phyloP scores from a whole-genome alignment of 2,113 vertebrate genomes.

The Craseonycteris thonglongyai region DNA sequence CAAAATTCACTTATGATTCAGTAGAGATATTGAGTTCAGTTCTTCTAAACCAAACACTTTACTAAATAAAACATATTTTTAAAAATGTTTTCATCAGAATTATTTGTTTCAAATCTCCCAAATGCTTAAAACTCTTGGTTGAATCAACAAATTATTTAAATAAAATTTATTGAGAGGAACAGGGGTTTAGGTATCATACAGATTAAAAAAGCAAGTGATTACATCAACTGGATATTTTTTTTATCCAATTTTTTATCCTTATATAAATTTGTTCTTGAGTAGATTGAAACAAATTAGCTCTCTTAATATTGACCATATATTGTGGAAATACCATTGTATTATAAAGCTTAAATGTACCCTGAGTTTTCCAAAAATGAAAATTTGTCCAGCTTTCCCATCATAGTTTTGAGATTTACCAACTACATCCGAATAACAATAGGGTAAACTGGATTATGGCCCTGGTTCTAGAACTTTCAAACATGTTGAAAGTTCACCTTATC shows the following conservation, averaged over 20 bases:
- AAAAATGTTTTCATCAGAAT: background rate
- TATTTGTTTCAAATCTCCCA: background rate
- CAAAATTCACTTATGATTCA: background rate
- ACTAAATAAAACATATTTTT: background rate
- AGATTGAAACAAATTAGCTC: background rate
- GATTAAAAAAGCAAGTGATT: background rate
- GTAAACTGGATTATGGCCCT: background rate
- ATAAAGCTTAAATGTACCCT: background rate
- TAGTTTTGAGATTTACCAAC: background rate
- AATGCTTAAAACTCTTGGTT: background rate
- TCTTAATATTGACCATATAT: background rate
- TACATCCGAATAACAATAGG: background rate
- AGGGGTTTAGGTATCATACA: background rate
- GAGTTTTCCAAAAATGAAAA: background rate
- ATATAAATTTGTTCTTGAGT: background rate
- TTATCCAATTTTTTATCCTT: background rate
- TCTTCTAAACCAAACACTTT: background rate
- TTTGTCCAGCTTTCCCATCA: background rate
- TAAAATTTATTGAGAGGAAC: background rate
- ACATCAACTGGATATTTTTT: background rate
- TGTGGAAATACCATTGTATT: background rate
- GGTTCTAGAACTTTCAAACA: conserved; percentile 1
- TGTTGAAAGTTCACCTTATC: background rate
- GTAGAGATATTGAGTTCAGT: background rate
- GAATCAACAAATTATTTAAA: background rate